Evolutionary conservation across 1,140 invertebrate species (phyloP).

Genomic region (Diorhabda elongata): DNA sequence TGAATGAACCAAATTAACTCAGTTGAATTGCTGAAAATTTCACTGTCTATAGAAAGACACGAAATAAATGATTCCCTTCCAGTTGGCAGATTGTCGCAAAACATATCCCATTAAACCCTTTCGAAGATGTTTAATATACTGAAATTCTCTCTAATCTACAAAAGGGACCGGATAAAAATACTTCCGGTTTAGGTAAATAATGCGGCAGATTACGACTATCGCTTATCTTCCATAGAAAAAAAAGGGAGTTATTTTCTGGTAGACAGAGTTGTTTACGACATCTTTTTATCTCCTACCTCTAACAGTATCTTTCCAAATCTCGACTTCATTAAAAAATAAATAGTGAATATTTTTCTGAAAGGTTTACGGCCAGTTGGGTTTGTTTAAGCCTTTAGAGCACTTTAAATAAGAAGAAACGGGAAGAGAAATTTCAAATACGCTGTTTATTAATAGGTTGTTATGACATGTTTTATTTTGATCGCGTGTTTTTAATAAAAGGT

Average conservation of each 20-base stretch:
- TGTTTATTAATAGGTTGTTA: too few relatives aligned
- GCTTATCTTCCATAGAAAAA: neutral
- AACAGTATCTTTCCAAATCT: neutral
- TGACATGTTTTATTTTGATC: too few relatives aligned
- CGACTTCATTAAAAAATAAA: neutral
- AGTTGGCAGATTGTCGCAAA: conserved; percentile 1
- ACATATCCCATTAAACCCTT: neutral
- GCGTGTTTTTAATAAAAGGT: too few relatives aligned
- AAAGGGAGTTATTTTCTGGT: too few relatives aligned
- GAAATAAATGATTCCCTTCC: too few relatives aligned
- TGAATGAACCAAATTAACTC: too few relatives aligned
- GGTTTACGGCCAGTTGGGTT: neutral
- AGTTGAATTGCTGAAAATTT: too few relatives aligned
- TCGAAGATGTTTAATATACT: conserved; percentile 2
- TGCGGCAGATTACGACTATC: neutral
- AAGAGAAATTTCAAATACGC: too few relatives aligned
- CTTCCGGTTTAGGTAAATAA: neutral
- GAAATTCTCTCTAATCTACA: neutral
- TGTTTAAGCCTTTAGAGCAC: too few relatives aligned
- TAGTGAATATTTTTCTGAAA: neutral
- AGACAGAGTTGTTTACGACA: neutral
- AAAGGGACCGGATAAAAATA: neutral
- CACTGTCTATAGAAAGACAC: too few relatives aligned
- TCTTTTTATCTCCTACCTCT: neutral
- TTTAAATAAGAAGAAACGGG: too few relatives aligned